Evolutionary conservation across 2,797 vertebrate species (phyloP).

Genomic region (Mormyrops boulengeri): DNA sequence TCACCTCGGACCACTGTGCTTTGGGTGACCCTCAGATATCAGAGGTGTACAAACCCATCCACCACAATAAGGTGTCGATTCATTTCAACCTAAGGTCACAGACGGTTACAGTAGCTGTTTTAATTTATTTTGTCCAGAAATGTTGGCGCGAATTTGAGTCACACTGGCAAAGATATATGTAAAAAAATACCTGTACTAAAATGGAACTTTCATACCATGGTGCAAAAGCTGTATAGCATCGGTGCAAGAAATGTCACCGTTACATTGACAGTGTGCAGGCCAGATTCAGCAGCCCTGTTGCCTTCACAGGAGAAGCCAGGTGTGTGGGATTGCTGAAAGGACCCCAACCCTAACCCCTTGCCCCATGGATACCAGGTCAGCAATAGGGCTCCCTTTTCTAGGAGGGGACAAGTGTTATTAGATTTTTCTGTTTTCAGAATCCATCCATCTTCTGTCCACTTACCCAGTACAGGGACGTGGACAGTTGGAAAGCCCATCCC

Average conservation of each 20-base stretch:
- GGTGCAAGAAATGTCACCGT: background rate
- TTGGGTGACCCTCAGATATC: background rate
- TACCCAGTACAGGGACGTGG: background rate
- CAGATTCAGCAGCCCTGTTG: background rate
- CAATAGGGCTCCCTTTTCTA: background rate
- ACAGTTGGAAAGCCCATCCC: background rate
- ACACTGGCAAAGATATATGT: background rate
- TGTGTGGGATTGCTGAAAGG: background rate
- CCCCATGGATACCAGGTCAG: background rate
- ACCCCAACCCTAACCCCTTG: background rate
- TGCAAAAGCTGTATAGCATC: background rate
- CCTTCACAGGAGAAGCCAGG: background rate
- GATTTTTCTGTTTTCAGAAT: background rate
- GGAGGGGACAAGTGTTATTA: background rate
- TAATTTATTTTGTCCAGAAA: background rate
- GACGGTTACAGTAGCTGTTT: background rate
- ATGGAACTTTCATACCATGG: background rate
- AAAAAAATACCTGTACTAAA: conserved; percentile 9
- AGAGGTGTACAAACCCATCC: background rate
- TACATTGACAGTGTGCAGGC: background rate
- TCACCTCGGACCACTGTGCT: background rate
- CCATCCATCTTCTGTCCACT: background rate
- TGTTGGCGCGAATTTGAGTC: background rate
- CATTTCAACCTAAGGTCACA: background rate
- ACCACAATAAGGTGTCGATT: background rate